Conservation (phyloP, 2,888 invertebrate species). For the Atrina japonica region DNA sequence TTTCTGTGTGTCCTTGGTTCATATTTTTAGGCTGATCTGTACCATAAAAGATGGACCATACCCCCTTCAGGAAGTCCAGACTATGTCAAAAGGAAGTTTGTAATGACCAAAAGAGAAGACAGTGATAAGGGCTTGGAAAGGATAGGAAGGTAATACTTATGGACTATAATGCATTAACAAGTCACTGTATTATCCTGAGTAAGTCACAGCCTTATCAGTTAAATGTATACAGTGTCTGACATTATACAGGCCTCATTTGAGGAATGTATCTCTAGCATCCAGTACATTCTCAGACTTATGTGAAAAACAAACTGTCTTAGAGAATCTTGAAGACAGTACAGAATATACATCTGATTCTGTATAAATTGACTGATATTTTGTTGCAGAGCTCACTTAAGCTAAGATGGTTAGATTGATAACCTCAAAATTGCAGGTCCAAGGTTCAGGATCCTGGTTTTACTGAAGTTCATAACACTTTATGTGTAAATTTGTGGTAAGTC, state of each 20-base stretch:
- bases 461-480: too few relatives aligned
- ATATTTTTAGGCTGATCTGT: constrained; percentile 66
- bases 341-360: background rate
- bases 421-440: too few relatives aligned
- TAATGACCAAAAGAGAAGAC: constrained; percentile 84
- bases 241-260: background rate
- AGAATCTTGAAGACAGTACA: background rate
- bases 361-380: background rate
- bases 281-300: background rate
- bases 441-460: too few relatives aligned
- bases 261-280: background rate
- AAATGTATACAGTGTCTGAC: too few relatives aligned
- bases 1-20: too few relatives aligned
- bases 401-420: too few relatives aligned
- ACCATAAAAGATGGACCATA: constrained; percentile 88
- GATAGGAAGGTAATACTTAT: constrained; percentile 83
- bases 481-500: too few relatives aligned
- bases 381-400: too few relatives aligned
- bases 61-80: constrained; percentile 84
- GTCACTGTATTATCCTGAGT: too few relatives aligned
- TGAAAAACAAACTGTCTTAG: background rate
- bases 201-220: too few relatives aligned
- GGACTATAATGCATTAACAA: too few relatives aligned
- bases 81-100: constrained; percentile 53
- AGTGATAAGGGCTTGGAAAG: constrained; percentile 93